Evolutionary conservation across 2,797 vertebrate species (phyloP), one percentile per base, ranked within the genome.

Genomic region (Argyrosomus regius): DNA sequence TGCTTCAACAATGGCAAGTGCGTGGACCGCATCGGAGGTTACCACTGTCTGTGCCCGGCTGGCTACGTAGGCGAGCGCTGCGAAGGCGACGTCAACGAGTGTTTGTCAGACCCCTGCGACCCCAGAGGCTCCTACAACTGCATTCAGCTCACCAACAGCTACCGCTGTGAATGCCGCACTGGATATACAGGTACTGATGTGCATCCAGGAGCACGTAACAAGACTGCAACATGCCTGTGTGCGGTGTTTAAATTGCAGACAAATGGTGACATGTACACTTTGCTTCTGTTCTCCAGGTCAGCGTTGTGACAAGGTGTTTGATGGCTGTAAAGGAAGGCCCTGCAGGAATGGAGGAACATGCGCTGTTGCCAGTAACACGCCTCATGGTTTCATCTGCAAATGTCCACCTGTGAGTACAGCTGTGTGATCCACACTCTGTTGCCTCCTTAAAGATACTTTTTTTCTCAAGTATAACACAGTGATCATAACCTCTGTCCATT

Each of bases 21-120:
- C 50, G 95, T 98, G 75, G 98, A 99, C 92, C 96, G 96, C 39
- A 96, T 99, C 22, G 98, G 98, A 0, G 97, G 98, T 83, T 99
- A 99, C 92, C 97, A 96, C 90, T 99, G 98, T 67, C 82, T 94
- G 91, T 99, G 98, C 84, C 96, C 94, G 0, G 86, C 97, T 0
- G 98, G 98, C 82, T 99, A 99, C 1, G 98, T 99, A 4, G 98
- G 98, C 0, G 98, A 99, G 85, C 98, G 97, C 81, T 99, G 98
- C 7, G 98, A 99, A 87, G 98, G 98, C 0, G 98, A 99, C 0
- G 97, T 99, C 83, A 99, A 99, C 0, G 98, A 99, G 93, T 99
- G 98, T 84, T 92, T 99, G 84, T 99, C 98, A 31, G 97, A 98
- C 92, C 98, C 98, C 22, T 99, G 98, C 6, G 97, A 99, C 3